Evolutionary conservation across 1,140 invertebrate genomes (phyloP).

Genomic region (Eumaeus atala): DNA sequence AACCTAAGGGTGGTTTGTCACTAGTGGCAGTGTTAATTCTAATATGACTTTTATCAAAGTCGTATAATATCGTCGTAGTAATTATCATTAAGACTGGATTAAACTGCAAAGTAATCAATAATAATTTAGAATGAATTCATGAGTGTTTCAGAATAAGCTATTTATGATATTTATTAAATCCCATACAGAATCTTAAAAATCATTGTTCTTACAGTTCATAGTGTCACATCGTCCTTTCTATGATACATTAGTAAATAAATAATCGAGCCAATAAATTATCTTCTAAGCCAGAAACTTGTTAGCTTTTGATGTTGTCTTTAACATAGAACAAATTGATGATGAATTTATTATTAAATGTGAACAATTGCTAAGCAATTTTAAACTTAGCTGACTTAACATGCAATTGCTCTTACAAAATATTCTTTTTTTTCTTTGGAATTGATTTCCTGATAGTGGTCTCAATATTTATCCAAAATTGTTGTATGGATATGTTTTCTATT

Average conservation of each 20-base stretch:
- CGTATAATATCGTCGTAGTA: no score
- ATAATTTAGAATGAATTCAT: not conserved
- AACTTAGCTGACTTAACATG: no score
- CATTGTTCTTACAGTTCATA: conserved; percentile 2
- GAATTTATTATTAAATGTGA: not conserved
- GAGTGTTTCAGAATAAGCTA: not conserved
- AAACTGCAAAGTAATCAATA: not conserved
- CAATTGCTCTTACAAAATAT: no score
- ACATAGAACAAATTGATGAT: conserved; percentile 1
- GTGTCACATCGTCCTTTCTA: not conserved
- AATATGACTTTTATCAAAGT: not conserved
- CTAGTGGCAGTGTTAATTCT: not conserved
- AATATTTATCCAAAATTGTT: not conserved
- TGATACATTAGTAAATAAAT: conserved; percentile 4
- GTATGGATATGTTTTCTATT: no score
- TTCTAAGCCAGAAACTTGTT: not conserved
- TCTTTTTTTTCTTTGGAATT: not conserved
- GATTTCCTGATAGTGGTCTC: not conserved
- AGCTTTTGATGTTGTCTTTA: conserved; percentile 9
- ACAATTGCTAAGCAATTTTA: not conserved
- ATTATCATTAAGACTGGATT: not conserved
- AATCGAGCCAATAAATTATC: conserved; percentile 1
- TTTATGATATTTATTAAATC: conserved; percentile 1
- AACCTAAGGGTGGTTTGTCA: no score
- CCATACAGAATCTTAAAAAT: not conserved